Conservation (phyloP, 2,797 vertebrate species). For the Choloepus didactylus region DNA sequence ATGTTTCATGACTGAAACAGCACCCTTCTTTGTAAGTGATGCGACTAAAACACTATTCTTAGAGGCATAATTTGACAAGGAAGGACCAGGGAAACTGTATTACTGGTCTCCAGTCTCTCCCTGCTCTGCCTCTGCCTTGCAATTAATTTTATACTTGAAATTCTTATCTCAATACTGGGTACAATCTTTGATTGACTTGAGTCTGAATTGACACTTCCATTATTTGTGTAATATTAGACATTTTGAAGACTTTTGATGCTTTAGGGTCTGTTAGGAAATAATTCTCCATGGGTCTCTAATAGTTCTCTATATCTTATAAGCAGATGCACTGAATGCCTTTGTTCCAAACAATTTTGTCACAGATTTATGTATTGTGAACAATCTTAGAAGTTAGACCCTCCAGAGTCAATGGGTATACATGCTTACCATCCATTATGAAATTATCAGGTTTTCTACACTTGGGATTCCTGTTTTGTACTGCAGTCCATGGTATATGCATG, state of each 20-base stretch:
- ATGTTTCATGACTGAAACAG: background rate
- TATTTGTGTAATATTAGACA: background rate
- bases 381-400: background rate
- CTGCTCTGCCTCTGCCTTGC: background rate
- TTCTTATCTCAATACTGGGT: background rate
- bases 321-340: background rate
- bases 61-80: background rate
- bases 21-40: background rate
- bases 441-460: background rate
- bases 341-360: background rate
- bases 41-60: background rate
- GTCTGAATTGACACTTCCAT: background rate
- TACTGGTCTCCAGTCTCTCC: background rate
- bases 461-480: background rate
- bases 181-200: background rate
- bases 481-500: background rate
- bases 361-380: background rate
- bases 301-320: background rate
- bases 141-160: constrained; percentile 32
- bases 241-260: background rate
- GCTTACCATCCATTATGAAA: background rate
- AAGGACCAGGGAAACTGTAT: background rate
- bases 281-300: background rate
- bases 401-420: background rate
- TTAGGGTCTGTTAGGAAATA: background rate